A percentile compares a stretch with the other conserved stretches of the same genome.
Evolutionary conservation across 2,888 invertebrate species (phyloP).

Genomic region (Mechanitis messenoides): DNA sequence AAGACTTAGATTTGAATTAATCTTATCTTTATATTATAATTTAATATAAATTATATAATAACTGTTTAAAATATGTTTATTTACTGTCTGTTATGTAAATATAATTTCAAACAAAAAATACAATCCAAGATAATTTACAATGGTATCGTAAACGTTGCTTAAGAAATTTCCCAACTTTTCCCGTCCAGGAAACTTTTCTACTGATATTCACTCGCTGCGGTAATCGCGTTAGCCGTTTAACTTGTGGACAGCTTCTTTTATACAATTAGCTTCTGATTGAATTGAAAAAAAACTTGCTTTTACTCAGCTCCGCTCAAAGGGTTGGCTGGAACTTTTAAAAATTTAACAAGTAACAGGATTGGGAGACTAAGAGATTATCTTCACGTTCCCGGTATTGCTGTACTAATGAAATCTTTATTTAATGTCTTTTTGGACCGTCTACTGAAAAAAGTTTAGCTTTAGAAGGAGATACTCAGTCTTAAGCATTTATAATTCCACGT

Average conservation of each 20-base stretch:
- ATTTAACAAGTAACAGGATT: constrained; percentile 26
- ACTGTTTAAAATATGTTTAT: not conserved
- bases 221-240: constrained; percentile 65
- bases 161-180: constrained; percentile 38
- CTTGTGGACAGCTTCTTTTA: constrained; percentile 63
- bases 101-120: constrained; percentile 1
- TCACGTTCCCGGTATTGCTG: constrained; percentile 18
- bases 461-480: not conserved
- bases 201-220: constrained; percentile 58
- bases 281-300: constrained; percentile 43
- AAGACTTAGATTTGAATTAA: not conserved
- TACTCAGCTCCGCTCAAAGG: constrained; percentile 32
- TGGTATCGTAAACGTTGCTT: constrained; percentile 8
- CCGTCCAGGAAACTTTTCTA: constrained; percentile 40
- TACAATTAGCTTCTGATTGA: constrained; percentile 62
- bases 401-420: constrained; percentile 15
- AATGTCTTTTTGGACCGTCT: constrained; percentile 10
- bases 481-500: constrained; percentile 10
- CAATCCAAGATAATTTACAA: constrained; percentile 2
- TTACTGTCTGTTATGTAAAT: not conserved
- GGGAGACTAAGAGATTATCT: constrained; percentile 19
- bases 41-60: not conserved
- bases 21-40: not conserved
- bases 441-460: constrained; percentile 3
- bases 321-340: constrained; percentile 27